A percentile compares a stretch with the other conserved stretches of the same genome.
phyloP scores from a whole-genome alignment of 1,140 invertebrate genomes.

The Aradophagus sp. region DNA sequence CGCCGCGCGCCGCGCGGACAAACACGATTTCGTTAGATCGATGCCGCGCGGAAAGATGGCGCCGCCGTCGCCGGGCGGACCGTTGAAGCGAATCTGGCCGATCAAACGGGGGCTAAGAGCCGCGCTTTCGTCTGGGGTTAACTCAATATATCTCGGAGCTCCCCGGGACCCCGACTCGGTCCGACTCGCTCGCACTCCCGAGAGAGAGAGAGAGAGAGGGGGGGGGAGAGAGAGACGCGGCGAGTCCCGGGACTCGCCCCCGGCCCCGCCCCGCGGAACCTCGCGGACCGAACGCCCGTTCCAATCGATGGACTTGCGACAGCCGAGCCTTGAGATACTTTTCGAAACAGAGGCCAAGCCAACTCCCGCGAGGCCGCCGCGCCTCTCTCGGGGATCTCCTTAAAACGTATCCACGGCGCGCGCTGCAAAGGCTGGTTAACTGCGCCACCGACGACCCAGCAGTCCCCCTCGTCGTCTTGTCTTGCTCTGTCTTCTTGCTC shows the following conservation, averaged over 20 bases:
- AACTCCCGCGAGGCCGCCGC: constrained; percentile 29
- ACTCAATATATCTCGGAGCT: constrained; percentile 69
- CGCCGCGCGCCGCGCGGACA: no score
- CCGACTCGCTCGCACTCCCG: no score
- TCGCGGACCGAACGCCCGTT: constrained; percentile 64
- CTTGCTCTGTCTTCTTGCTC: no score
- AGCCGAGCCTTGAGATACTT: constrained; percentile 58
- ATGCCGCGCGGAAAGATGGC: no score
- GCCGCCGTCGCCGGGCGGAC: constrained; percentile 49
- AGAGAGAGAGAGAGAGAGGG: no score
- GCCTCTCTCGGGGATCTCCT: constrained; percentile 42
- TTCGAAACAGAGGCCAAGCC: constrained; percentile 32
- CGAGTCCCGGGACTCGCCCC: no score
- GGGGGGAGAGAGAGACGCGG: no score
- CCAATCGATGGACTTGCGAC: constrained; percentile 68
- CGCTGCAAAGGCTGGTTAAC: constrained; percentile 50
- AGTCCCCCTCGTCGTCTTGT: no score
- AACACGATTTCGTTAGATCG: no score
- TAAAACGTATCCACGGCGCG: constrained; percentile 43
- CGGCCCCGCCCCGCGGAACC: constrained; percentile 1
- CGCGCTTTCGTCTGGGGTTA: constrained; percentile 72
- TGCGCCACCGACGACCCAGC: no score
- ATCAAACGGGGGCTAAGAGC: constrained; percentile 75
- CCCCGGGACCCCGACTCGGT: no score
- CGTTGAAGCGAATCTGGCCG: constrained; percentile 74